Evolutionary conservation across 2,797 vertebrate genomes (phyloP).

Genomic region (Squalus acanthias): DNA sequence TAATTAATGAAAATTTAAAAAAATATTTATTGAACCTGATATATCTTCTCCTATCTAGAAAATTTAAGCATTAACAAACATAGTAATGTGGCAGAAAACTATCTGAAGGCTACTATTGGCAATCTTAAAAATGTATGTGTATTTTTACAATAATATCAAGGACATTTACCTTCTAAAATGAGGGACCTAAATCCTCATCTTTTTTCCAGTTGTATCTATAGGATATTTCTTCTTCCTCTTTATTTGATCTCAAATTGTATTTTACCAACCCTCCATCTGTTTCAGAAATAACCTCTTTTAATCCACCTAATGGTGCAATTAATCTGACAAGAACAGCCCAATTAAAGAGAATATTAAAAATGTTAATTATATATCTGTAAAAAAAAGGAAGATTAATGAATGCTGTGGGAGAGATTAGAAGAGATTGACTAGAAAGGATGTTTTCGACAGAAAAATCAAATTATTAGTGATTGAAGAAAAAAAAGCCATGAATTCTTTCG

Average conservation of each 20-base stretch:
- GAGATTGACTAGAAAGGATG: too few relatives aligned
- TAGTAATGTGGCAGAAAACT: neutral
- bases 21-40: neutral
- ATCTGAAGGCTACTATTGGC: neutral
- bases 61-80: neutral
- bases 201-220: neutral
- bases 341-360: neutral
- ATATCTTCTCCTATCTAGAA: neutral
- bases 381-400: neutral
- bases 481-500: too few relatives aligned
- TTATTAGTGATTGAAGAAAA: too few relatives aligned
- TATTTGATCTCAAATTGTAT: neutral
- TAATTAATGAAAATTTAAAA: neutral
- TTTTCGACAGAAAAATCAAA: too few relatives aligned
- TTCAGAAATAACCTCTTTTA: neutral
- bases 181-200: neutral
- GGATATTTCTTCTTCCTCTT: neutral
- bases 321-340: constrained; percentile 2
- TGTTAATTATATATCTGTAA: neutral
- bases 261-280: neutral
- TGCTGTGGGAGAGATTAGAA: neutral
- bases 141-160: neutral
- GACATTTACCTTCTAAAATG: too few relatives aligned
- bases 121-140: neutral
- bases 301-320: neutral